Conservation (phyloP, 1,140 invertebrate genomes). For the Sesamia nonagrioides region DNA sequence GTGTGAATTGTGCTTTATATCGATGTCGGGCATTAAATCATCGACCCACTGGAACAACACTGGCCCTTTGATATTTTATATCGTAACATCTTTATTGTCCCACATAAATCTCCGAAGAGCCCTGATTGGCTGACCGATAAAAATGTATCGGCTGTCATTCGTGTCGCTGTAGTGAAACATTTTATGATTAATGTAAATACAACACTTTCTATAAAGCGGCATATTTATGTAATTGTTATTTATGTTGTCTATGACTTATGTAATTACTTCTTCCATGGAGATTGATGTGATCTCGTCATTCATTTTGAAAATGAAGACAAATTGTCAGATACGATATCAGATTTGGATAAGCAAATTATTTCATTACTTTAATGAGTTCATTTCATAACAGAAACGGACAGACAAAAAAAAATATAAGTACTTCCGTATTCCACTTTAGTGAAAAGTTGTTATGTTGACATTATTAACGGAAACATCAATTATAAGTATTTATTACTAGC, state of each 20-base stretch:
- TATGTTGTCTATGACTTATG: constrained; percentile 8
- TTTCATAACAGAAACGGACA: neutral
- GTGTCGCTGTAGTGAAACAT: constrained; percentile 22
- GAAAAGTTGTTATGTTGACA: no score
- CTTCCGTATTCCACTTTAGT: no score
- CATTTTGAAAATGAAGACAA: neutral
- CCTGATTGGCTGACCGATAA: constrained; percentile 56
- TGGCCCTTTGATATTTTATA: constrained; percentile 60
- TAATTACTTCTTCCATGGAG: neutral
- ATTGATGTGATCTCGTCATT: neutral
- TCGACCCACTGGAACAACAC: constrained; percentile 33
- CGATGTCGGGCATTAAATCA: constrained; percentile 57
- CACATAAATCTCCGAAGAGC: constrained; percentile 59
- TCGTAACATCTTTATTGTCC: constrained; percentile 58
- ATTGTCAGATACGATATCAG: neutral
- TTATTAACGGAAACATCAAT: no score
- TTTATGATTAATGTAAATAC: constrained; percentile 38
- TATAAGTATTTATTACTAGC: no score
- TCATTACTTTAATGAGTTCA: neutral
- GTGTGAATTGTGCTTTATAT: constrained; percentile 49
- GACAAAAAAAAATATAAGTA: no score
- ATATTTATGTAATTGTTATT: constrained; percentile 22
- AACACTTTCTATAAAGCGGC: constrained; percentile 28
- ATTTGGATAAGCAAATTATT: neutral
- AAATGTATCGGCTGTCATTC: constrained; percentile 49